Base-by-base conservation (phyloP, 2,113 vertebrate species). In the Tetrax tetrax region DNA sequence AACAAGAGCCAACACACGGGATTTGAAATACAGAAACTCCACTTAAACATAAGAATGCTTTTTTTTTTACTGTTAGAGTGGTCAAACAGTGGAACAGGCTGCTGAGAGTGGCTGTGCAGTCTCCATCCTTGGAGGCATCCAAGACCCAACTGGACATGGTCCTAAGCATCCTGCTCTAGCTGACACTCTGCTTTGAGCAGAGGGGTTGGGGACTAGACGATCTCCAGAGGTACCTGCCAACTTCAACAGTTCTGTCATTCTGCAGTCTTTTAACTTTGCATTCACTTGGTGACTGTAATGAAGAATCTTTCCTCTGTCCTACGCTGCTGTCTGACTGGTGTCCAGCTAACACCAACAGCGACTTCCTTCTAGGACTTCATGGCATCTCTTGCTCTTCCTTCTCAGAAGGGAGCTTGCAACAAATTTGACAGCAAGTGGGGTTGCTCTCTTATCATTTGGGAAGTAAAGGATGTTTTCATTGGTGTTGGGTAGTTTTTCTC, bases 341-440 rank as follows among this genome's bases (percentile, higher is more conserved):
- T 43, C 47, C 51, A 74, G 50, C 33, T 57, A 59, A 48, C 14
- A 37, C 29, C 65, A 89, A 89, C 35, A 51, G 66, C 0, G 0
- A 53, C 28, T 61, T 59, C 33, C 22, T 18, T 53, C 65, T 41
- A 38, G 43, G 60, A 61, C 20, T 31, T 38, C 12, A 63, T 5
- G 14, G 31, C 10, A 43, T 60, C 65, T 87, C 47, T 48, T 59
- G 56, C 59, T 77, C 80, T 54, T 87, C 31, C 12, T 63, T 60
- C 60, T 87, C 61, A 60, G 47, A 78, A 59, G 13, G 14, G 53
- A 79, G 20, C 23, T 33, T 84, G 60, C 28, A 71, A 71, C n/a
- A 56, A 0, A 21, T 56, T 51, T 47, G 19, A 21, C 38, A 12
- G 4, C 0, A 4, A 43, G 9, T 2, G 7, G 12, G 6, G 13